Evolutionary conservation across 2,113 vertebrate genomes (phyloP).

Genomic region (Crotalus tigris): DNA sequence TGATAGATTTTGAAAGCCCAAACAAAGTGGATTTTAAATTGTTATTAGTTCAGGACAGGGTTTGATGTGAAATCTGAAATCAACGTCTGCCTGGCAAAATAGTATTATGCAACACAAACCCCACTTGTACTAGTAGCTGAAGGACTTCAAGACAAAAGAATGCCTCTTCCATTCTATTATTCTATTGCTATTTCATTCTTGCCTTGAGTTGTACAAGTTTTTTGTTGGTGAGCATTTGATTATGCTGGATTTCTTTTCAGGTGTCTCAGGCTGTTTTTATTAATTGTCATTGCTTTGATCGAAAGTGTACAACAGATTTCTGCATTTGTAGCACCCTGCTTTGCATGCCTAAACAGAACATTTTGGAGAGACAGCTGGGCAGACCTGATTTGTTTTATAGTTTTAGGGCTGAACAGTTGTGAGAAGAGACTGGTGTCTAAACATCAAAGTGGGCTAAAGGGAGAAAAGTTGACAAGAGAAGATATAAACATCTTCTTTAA

Average conservation of each 20-base stretch:
- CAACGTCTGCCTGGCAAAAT: background rate
- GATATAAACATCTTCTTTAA: background rate
- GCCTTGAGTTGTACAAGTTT: slow-evolving; percentile 49
- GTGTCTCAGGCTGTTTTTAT: slow-evolving; percentile 64
- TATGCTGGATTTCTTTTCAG: slow-evolving; percentile 67
- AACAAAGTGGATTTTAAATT: background rate
- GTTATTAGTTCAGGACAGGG: background rate
- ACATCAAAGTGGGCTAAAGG: slow-evolving; percentile 48
- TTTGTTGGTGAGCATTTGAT: slow-evolving; percentile 62
- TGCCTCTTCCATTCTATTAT: background rate
- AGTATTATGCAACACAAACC: background rate
- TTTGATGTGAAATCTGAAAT: background rate
- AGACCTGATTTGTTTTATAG: slow-evolving; percentile 24
- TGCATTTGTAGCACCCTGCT: slow-evolving; percentile 38
- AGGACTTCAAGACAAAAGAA: slow-evolving; percentile 47
- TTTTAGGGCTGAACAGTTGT: slow-evolving; percentile 29
- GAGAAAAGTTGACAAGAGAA: slow-evolving; percentile 38
- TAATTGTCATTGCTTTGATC: slow-evolving; percentile 59
- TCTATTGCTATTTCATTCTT: slow-evolving; percentile 58
- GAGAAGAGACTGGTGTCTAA: slow-evolving; percentile 41
- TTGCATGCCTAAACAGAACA: slow-evolving; percentile 58
- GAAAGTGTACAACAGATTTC: slow-evolving; percentile 39
- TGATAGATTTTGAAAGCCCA: background rate
- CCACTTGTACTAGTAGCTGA: slow-evolving; percentile 33
- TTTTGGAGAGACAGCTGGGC: slow-evolving; percentile 3